Evolutionary conservation across 2,888 invertebrate species (phyloP), one percentile per base, ranked within the genome.

Genomic region (Pollenia griseotomentosa): DNA sequence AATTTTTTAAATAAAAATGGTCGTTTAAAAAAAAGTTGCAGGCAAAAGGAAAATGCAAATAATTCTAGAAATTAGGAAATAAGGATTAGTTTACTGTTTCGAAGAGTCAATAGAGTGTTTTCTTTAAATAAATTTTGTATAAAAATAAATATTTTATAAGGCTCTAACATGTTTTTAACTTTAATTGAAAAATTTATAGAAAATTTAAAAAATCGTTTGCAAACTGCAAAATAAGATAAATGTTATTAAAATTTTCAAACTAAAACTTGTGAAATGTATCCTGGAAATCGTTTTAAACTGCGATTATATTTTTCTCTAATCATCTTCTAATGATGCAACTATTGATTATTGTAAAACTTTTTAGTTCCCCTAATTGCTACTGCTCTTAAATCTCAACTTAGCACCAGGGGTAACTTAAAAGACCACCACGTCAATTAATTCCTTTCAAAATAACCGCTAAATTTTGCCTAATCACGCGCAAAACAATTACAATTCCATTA

Each of bases 391-490:
- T 40, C 16, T 19, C 23, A 51, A 14, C 59, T 42, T 16, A 12
- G 7, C 46, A 40, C 19, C 6, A 10, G 2, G 11, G 8, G 33
- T 33, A 40, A 11, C 10, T 61, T 1, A 19, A 65, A 63, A 59
- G 89, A 89, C 89, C 89, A 89, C 89, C 89, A 85, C 63, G 73
- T 63, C 19, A 70, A 51, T 19, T 12, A 51, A 74, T 61, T 61
- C 3, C 77, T 84, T 84, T 82, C 14, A 46, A 78, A 74, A 51
- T 57, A 7, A 85, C 83, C 83, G 84, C 83, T 86, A 46, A 88
- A 81, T 87, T 89, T 46, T 88, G 88, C 86, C 53, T 80, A 85
- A 89, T 89, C 89, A 88, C 85, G 87, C 73, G 88, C 80, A 85
- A 88, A 84, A 82, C 87, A 84, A 84, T 87, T 84, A 84, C 68